phyloP scores from a whole-genome alignment of 2,797 vertebrate genomes.

The Ctenopoma multispine region DNA sequence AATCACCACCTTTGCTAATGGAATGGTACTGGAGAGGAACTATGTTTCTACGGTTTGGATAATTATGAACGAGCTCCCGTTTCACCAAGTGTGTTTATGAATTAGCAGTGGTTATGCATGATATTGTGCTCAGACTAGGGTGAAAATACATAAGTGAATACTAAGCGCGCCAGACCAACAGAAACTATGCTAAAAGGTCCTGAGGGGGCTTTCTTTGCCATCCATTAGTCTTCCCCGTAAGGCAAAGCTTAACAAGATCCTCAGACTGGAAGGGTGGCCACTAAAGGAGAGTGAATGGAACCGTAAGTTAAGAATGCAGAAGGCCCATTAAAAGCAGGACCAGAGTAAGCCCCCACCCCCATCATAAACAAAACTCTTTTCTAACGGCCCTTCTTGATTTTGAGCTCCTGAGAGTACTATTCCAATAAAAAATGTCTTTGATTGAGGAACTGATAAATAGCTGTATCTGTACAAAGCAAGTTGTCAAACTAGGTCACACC shows the following conservation, averaged over 20 bases:
- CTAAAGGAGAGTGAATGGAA: slow-evolving; percentile 57
- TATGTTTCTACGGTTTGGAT: slow-evolving; percentile 63
- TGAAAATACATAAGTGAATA: slow-evolving; percentile 82
- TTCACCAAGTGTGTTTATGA: slow-evolving; percentile 80
- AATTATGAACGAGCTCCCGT: slow-evolving; percentile 76
- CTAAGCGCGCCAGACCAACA: slow-evolving; percentile 79
- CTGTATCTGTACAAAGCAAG: slow-evolving; percentile 57
- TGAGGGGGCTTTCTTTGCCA: slow-evolving; percentile 77
- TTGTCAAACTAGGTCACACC: slow-evolving; percentile 69
- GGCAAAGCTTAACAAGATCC: slow-evolving; percentile 80
- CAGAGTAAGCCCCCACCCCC: slow-evolving; percentile 35
- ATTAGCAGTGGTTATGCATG: slow-evolving; percentile 81
- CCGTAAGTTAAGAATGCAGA: slow-evolving; percentile 67
- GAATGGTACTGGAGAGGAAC: slow-evolving; percentile 64
- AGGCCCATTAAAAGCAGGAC: slow-evolving; percentile 52
- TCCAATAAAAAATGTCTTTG: slow-evolving; percentile 5
- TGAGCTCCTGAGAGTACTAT: slow-evolving; percentile 12
- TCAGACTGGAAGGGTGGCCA: slow-evolving; percentile 69
- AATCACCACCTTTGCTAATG: slow-evolving; percentile 77
- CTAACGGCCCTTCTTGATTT: slow-evolving; percentile 22
- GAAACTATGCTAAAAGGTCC: slow-evolving; percentile 83
- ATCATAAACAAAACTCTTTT: slow-evolving; percentile 19
- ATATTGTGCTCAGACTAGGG: slow-evolving; percentile 78
- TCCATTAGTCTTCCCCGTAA: slow-evolving; percentile 82
- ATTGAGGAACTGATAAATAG: slow-evolving; percentile 46